A percentile compares a stretch with the other conserved stretches of the same genome.
phyloP scores from a whole-genome alignment of 2,888 invertebrate genomes.

The Drosophila mercatorum region DNA sequence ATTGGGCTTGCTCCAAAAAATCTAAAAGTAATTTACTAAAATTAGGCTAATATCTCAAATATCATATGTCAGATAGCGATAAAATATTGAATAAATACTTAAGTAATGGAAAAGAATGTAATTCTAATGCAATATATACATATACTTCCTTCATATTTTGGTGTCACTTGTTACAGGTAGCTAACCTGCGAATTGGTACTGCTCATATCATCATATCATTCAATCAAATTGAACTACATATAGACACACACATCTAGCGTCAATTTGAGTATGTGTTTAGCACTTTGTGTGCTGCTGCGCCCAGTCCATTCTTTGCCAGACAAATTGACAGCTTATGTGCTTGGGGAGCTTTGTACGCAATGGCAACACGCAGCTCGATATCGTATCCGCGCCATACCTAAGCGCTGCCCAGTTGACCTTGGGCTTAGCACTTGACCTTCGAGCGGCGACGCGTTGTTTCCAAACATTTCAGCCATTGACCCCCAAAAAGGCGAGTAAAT shows the following conservation, averaged over 20 bases:
- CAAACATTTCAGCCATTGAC: constrained; percentile 73
- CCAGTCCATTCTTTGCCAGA: constrained; percentile 12
- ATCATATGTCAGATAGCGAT: background rate
- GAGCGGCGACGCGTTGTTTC: constrained; percentile 35
- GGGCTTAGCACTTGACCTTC: constrained; percentile 61
- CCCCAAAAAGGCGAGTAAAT: constrained; percentile 40
- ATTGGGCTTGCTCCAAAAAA: too few relatives aligned
- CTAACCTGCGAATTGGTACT: constrained; percentile 12
- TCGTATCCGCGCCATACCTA: background rate
- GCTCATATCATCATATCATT: background rate
- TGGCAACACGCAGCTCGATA: background rate
- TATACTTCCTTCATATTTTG: background rate
- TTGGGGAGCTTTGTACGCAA: background rate
- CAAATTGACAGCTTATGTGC: constrained; percentile 30
- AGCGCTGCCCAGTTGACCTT: constrained; percentile 40
- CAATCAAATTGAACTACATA: too few relatives aligned
- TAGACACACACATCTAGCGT: constrained; percentile 24
- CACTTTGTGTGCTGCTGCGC: constrained; percentile 2
- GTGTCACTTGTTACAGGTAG: background rate
- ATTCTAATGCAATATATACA: background rate
- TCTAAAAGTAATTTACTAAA: too few relatives aligned
- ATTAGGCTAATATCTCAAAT: background rate
- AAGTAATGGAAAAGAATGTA: background rate
- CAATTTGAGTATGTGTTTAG: constrained; percentile 23
- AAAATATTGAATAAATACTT: background rate